phyloP scores from a whole-genome alignment of 2,797 vertebrate genomes.

The Gadopsis marmoratus region DNA sequence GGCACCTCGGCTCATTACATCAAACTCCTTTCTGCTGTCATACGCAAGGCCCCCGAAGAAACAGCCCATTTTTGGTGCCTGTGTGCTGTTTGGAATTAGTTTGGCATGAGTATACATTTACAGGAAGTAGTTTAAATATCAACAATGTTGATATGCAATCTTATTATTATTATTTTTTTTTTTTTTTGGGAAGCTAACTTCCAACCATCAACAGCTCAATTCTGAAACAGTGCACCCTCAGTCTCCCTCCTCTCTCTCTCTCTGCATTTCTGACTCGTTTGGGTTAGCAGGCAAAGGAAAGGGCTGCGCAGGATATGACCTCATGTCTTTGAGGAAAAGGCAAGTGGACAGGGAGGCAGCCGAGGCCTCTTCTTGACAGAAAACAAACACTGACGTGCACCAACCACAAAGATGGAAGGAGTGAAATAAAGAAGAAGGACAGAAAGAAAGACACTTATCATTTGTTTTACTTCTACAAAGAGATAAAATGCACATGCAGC shows the following conservation, averaged over 20 bases:
- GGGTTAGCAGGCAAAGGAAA: conserved; percentile 86
- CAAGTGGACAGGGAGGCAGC: conserved; percentile 73
- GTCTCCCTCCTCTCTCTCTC: conserved; percentile 49
- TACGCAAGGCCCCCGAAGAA: conserved; percentile 44
- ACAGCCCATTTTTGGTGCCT: conserved; percentile 47
- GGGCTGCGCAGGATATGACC: conserved; percentile 87
- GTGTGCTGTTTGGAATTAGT: conserved; percentile 21
- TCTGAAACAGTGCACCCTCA: conserved; percentile 69
- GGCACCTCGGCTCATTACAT: conserved; percentile 76
- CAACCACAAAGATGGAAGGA: conserved; percentile 41
- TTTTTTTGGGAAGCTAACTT: conserved; percentile 21
- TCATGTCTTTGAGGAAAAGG: conserved; percentile 87
- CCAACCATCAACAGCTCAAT: conserved; percentile 27
- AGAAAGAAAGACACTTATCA: conserved; percentile 5
- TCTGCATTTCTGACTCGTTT: conserved; percentile 84
- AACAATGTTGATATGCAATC: background rate
- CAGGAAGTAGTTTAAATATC: conserved; percentile 15
- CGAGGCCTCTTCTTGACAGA: conserved; percentile 76
- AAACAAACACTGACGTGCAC: conserved; percentile 76
- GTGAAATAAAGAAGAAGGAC: conserved; percentile 11
- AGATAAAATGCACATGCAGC: background rate
- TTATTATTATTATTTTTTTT: too few relatives aligned
- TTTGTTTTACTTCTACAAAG: conserved; percentile 3
- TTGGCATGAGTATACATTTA: conserved; percentile 24
- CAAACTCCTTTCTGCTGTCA: conserved; percentile 69